Base-by-base conservation (phyloP, 2,888 invertebrate genomes). In the Ochropleura leucogaster region DNA sequence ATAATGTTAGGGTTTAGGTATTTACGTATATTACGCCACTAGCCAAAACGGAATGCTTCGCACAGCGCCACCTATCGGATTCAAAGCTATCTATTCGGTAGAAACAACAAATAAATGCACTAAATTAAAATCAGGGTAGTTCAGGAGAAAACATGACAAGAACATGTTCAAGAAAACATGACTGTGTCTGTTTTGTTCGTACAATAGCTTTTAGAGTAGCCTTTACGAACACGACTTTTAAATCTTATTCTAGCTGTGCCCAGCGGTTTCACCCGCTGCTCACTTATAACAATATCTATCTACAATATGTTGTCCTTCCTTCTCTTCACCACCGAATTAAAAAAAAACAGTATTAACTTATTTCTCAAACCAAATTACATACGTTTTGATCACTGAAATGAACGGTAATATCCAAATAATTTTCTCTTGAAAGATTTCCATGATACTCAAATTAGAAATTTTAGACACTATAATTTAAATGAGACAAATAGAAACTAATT, bases 361-460 rank as follows among this genome's bases (percentile, higher is more conserved):
- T 46, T 74, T 67, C 40, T 20, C 20, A 68, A 51, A 14, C 20
- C 46, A 8, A 60, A 59, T 53, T 9, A 51, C 20, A 66, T n/a
- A 59, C 40, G 16, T 51, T 40, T 66, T 40, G 9, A 51, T 68
- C 20, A n/a, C 40, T 7, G 2, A 18, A 60, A 42, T 79, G 9
- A 57, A 30, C 44, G 65, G 30, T 14, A 18, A 14, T 30, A 18
- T 53, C 30, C 10, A 14, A 9, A 30, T 65, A 30, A 42, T 9
- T 44, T 30, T 53, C 6, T 71, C 53, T 10, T 42, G 30, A 47
- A 76, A 51, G 12, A 3, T 20, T 80, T 51, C 30, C 20, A 9
- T 62, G 44, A 18, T 16, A 30, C 51, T 69, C n/a, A 44, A 79
- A 55, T 71, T 49, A 70, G n/a, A 71, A 62, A 80, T 51, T 51